Base-by-base conservation (phyloP, 2,888 invertebrate genomes). In the Meloe dianella region DNA sequence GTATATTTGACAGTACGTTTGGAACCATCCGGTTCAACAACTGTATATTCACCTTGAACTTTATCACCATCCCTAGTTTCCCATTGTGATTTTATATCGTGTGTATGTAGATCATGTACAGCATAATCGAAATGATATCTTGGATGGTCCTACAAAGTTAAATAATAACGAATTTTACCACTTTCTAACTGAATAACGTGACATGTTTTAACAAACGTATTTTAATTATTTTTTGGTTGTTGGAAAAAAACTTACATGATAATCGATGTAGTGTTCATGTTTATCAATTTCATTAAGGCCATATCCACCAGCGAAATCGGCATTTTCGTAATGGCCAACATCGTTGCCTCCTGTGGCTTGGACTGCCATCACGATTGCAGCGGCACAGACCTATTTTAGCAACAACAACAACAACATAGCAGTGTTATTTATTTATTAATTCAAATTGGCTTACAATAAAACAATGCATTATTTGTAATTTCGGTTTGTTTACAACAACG, bases 91-190 rank as follows among this genome's bases (percentile, higher is more conserved):
- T 85, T 85, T 67, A 84, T 82, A 73, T 85, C 85, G 71, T 84
- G 83, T n/a, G 84, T 84, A 74, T 84, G 83, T n/a, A 84, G 79
- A 72, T 85, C 85, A 74, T 84, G 83, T 51, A 85, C 85, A 61
- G 83, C 82, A 73, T 85, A 85, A 67, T 84, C 84, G 78, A 81
- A 85, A 68, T 84, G 84, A 75, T 84, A 85, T 70, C 83, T 82
- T 22, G 84, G 82, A 69, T 80, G 81, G 32, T 82, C 81, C 84
- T 84, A 72, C n/a, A n/a, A n/a, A n/a, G n/a, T n/a, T 60, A 81
- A 57, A 57, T n/a, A 57, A 30, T 9, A n/a, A 30, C 17, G 27
- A 57, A 27, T 30, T 57, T 57, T n/a, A n/a, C 47, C 61, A 59
- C 66, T 66, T 66, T 62, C 66, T 62, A 59, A 27, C 59, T n/a